These are phyloP conservation scores for Danio tinwini DNA, from an alignment of 2,797 vertebrate genomes.

Conservation along the genomic window DNA sequence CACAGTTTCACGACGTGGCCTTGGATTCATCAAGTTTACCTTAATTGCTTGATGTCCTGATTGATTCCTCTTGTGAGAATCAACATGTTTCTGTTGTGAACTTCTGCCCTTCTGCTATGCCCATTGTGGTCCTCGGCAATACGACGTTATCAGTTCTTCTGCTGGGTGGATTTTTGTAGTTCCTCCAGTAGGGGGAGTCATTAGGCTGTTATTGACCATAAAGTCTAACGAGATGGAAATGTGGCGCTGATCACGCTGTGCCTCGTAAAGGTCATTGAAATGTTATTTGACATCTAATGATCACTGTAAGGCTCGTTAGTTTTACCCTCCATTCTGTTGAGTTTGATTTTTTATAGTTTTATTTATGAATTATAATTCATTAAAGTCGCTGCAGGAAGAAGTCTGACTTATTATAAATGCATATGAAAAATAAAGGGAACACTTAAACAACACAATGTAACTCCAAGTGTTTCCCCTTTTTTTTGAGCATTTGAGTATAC, in stretches of 20 bases:
- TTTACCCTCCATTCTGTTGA: background rate
- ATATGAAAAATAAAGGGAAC: no score
- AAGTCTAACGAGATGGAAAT: conserved; percentile 8
- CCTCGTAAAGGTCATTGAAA: conserved; percentile 30
- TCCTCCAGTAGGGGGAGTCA: conserved; percentile 42
- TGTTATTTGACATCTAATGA: conserved; percentile 13
- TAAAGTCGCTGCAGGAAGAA: no score
- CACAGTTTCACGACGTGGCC: no score
- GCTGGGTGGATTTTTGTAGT: conserved; percentile 17
- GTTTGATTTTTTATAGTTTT: background rate
- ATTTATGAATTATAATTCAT: no score
- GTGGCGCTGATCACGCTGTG: conserved; percentile 19
- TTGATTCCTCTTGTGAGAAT: background rate
- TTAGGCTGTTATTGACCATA: background rate
- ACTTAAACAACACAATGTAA: no score
- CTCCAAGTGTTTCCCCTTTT: no score
- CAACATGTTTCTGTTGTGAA: background rate
- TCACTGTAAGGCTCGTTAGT: background rate
- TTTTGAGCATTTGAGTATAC: no score
- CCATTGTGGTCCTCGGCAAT: background rate
- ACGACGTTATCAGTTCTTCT: background rate
- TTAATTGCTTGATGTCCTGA: background rate
- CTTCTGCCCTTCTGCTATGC: no score
- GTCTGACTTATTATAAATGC: no score
- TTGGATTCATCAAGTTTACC: background rate